Percentiles rank a stretch among this genome's conserved stretches.
phyloP scores from a whole-genome alignment of 2,113 vertebrate species.

The Oenanthe melanoleuca region DNA sequence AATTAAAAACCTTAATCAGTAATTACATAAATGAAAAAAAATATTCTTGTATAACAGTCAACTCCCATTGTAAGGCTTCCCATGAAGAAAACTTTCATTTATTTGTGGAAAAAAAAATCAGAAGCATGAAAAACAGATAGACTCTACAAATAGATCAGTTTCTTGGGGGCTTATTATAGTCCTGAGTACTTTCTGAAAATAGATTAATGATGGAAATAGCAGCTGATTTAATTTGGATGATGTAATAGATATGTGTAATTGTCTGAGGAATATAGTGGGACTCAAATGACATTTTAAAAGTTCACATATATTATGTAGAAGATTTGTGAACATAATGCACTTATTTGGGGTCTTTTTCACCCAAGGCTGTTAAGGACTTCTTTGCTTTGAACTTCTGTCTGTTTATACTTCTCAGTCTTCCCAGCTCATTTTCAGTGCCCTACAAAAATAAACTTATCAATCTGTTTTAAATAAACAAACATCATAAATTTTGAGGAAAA shows the following conservation, averaged over 20 bases:
- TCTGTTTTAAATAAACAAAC: neutral
- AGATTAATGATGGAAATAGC: neutral
- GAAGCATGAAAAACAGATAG: neutral
- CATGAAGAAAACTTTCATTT: neutral
- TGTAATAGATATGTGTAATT: neutral
- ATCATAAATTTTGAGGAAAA: neutral
- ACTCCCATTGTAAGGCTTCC: neutral
- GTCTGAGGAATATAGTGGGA: neutral
- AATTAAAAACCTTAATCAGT: neutral
- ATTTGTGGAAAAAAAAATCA: neutral
- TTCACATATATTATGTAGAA: neutral
- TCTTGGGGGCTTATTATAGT: neutral
- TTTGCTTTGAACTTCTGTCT: neutral
- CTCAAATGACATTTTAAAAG: neutral
- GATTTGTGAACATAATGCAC: neutral
- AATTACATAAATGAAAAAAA: neutral
- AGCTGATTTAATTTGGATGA: neutral
- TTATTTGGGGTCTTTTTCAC: neutral
- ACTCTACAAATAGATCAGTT: neutral
- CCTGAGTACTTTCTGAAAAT: neutral
- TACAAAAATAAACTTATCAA: neutral
- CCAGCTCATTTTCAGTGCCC: neutral
- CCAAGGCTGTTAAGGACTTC: accelerated
- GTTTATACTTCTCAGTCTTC: neutral
- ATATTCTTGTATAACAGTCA: neutral